Evolutionary conservation across 2,797 vertebrate genomes (phyloP).

Genomic region (Spinus pinus): DNA sequence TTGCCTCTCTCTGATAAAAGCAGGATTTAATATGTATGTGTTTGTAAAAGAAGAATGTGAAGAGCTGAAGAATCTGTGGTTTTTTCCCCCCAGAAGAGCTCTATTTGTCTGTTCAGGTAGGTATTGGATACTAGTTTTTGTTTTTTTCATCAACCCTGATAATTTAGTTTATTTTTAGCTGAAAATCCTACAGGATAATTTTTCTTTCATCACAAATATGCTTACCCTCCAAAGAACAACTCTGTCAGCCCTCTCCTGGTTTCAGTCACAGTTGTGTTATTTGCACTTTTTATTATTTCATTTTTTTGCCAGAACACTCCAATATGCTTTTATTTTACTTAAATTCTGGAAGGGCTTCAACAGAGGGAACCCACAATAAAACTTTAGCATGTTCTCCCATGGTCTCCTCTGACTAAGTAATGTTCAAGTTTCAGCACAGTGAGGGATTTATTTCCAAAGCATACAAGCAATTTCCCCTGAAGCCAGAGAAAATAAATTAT

Average conservation of each 20-base stretch:
- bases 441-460: slow-evolving; percentile 29
- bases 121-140: not conserved
- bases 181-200: not conserved
- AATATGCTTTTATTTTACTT: not conserved
- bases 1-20: not conserved
- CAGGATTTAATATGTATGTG: not conserved
- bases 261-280: not conserved
- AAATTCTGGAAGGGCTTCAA: not conserved
- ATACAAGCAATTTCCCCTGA: slow-evolving; percentile 2
- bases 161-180: not conserved
- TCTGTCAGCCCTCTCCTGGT: not conserved
- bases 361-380: not conserved
- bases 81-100: not conserved
- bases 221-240: not conserved
- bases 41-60: not conserved
- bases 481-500: slow-evolving; percentile 10
- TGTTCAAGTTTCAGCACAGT: not conserved
- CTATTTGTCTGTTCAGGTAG: not conserved
- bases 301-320: not conserved
- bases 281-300: not conserved
- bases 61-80: not conserved
- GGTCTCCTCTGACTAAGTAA: not conserved
- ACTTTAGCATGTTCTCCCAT: not conserved
- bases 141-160: not conserved
- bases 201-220: not conserved